These are phyloP conservation scores for Isotomurus palustris DNA, from an alignment of 2,888 invertebrate genomes.

Conservation along the genomic window DNA sequence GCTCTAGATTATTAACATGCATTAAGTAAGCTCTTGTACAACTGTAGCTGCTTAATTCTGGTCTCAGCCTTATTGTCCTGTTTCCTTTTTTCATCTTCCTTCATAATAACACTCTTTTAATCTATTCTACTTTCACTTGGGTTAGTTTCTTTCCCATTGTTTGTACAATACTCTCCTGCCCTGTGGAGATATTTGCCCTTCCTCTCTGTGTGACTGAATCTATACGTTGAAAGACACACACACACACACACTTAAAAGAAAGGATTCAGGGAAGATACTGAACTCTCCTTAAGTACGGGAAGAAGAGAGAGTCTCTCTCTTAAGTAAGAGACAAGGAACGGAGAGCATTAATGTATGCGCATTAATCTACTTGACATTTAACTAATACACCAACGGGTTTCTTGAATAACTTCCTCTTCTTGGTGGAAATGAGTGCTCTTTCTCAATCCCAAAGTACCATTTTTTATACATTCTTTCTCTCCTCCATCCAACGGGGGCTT, in stretches of 20 bases:
- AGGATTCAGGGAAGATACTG: background rate
- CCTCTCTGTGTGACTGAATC: too few relatives aligned
- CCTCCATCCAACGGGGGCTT: too few relatives aligned
- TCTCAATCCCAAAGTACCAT: too few relatives aligned
- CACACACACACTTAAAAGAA: background rate
- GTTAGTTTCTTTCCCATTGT: background rate
- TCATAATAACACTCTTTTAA: background rate
- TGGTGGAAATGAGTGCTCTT: background rate
- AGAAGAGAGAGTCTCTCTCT: too few relatives aligned
- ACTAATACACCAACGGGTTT: slow-evolving; percentile 10
- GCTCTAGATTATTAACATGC: slow-evolving; percentile 12
- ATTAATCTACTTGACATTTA: slow-evolving; percentile 17
- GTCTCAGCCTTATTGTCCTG: too few relatives aligned
- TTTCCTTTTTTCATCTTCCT: too few relatives aligned
- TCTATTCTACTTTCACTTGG: background rate
- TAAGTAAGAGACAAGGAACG: too few relatives aligned
- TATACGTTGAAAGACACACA: background rate
- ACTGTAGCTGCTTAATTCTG: too few relatives aligned
- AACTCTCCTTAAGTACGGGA: too few relatives aligned
- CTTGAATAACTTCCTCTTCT: slow-evolving; percentile 10
- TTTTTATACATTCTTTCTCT: too few relatives aligned
- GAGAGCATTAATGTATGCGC: slow-evolving; percentile 12
- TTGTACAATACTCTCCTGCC: background rate
- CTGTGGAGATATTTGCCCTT: too few relatives aligned
- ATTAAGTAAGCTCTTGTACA: too few relatives aligned